phyloP scores from a whole-genome alignment of 2,113 vertebrate species.

The Pachyramphus minor region DNA sequence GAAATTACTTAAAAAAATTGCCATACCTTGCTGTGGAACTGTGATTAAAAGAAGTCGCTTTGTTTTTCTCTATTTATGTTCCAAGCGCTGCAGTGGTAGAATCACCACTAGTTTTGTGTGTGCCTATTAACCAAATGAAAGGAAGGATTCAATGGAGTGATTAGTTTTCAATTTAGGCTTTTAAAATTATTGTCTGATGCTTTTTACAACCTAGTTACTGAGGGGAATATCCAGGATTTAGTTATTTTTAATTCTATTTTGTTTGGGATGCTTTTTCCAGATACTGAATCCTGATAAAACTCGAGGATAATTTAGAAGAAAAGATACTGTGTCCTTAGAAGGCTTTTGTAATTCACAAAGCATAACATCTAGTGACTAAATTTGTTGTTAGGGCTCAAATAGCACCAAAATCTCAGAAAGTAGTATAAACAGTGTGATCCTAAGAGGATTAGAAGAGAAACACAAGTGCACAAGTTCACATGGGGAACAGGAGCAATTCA shows the following conservation, averaged over 20 bases:
- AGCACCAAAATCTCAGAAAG: background rate
- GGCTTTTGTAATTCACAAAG: background rate
- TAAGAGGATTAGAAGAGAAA: conserved; percentile 29
- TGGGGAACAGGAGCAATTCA: background rate
- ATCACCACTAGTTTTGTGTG: background rate
- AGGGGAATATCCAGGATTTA: conserved; percentile 22
- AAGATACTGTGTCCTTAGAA: background rate
- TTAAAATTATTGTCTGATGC: conserved; percentile 30
- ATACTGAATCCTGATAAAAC: conserved; percentile 17
- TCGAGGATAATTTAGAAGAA: background rate
- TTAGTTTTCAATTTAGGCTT: conserved; percentile 56
- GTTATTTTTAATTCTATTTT: conserved; percentile 39
- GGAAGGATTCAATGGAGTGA: conserved; percentile 38
- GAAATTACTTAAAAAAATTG: background rate
- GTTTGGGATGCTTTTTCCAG: background rate
- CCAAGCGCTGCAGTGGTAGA: background rate
- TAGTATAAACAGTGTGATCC: background rate
- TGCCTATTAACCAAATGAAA: conserved; percentile 46
- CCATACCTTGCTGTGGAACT: background rate
- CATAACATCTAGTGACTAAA: background rate
- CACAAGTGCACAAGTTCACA: background rate
- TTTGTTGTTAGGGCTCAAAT: conserved; percentile 24
- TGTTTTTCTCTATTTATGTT: conserved; percentile 4
- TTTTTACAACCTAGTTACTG: conserved; percentile 18
- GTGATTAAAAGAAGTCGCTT: conserved; percentile 26